These are phyloP conservation scores for Tubulanus polymorphus DNA, from an alignment of 2,888 invertebrate genomes.

Conservation along the genomic window DNA sequence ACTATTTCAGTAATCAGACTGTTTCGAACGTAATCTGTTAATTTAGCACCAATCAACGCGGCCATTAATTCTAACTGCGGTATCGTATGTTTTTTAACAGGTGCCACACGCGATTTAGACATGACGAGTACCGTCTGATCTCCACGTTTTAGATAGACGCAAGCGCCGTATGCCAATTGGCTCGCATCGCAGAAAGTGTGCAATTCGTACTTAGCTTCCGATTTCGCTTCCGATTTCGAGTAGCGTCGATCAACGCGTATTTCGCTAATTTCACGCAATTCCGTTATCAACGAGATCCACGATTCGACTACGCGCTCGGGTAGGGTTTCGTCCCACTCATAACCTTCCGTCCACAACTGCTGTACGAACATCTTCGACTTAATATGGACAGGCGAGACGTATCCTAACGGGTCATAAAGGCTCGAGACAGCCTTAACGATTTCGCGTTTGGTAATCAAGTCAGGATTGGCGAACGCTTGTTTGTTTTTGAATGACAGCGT, in stretches of 20 bases:
- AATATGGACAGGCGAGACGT: neutral
- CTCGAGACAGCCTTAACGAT: conserved; percentile 5
- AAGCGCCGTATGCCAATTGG: conserved; percentile 4
- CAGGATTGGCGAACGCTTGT: neutral
- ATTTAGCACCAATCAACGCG: conserved; percentile 6
- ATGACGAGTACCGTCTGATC: conserved; percentile 10
- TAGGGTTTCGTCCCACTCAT: neutral
- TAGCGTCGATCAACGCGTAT: no score
- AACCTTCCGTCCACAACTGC: neutral
- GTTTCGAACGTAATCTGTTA: neutral
- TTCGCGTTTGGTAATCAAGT: conserved; percentile 8
- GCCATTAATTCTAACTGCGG: conserved; percentile 17
- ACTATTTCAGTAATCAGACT: neutral
- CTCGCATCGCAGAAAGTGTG: conserved; percentile 10
- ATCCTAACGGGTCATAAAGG: conserved; percentile 10
- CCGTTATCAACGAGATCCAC: neutral
- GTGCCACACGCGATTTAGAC: conserved; percentile 13
- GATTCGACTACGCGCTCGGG: neutral
- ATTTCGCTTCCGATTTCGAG: no score
- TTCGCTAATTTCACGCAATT: no score
- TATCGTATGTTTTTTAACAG: conserved; percentile 12
- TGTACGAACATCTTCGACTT: neutral
- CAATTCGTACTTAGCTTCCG: no score
- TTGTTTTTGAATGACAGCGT: conserved; percentile 3
- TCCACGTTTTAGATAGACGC: conserved; percentile 7